Base-by-base conservation (phyloP, 2,888 invertebrate species). In the Congeria kusceri region DNA sequence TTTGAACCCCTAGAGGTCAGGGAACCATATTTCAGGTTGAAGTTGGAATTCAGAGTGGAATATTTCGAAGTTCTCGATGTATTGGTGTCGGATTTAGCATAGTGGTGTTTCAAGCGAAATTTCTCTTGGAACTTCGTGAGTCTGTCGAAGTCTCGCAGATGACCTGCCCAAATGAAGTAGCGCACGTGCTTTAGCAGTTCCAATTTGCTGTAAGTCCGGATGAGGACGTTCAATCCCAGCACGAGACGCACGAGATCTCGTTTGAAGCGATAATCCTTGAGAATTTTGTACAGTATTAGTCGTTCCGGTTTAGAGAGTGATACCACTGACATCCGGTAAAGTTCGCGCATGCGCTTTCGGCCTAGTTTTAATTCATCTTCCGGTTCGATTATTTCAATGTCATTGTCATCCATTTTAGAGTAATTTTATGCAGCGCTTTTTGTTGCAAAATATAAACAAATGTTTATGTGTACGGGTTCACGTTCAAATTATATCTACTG, bases 141-240 rank as follows among this genome's bases (percentile, higher is more conserved):
- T 39, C 71, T 75, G 67, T 86, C 85, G 73, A 86, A 91, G 59
- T 83, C 78, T 0, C 62, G 47, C 18, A 89, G 46, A 57, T 91
- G 88, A 0, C 72, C 71, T 9, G 82, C 71, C 46, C 87, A 85
- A 4, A 91, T 74, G 58, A 91, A 86, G 57, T 85, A 80, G 18
- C 90, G 81, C 15, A 91, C 77, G 47, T 89, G 87, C 46, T 84
- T 85, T 23, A 91, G 74, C 1, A 91, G 79, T 44, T 89, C 88
- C 32, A 88, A 71, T 71, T 90, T 89, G 18, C 83, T 83, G n/a
- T 88, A 87, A 0, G 88, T 89, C 71, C 88, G 82, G 20, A 90
- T 77, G n/a, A 89, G 59, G 7, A 85, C 61, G 28, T 73, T 71
- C 15, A 90, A 76, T 23, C 87, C 86, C 20, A 76, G 61, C 1